Conservation (phyloP, 2,888 invertebrate species). For the Diarsia dahlii region DNA sequence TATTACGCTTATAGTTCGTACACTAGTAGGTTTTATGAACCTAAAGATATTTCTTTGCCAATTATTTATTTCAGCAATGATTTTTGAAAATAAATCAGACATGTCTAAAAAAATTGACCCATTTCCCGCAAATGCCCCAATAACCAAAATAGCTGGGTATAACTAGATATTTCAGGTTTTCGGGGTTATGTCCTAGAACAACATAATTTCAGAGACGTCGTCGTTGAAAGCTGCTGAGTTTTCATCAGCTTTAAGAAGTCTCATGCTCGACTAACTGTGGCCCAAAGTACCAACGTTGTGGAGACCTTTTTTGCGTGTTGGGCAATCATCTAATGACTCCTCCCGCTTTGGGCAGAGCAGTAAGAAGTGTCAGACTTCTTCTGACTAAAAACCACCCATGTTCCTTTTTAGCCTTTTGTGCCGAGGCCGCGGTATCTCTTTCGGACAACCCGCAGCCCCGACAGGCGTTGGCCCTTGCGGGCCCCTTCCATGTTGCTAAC, state of each 20-base stretch:
- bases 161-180: conserved; percentile 6
- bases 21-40: not conserved
- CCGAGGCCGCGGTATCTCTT: too few species aligned
- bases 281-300: too few species aligned
- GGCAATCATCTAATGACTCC: too few species aligned
- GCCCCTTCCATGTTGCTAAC: too few species aligned
- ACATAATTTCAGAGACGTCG: not conserved
- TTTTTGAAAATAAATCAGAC: not conserved
- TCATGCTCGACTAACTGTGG: too few species aligned
- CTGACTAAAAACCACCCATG: too few species aligned
- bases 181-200: conserved; percentile 4
- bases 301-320: too few species aligned
- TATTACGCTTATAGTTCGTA: not conserved
- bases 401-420: too few species aligned
- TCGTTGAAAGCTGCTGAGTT: not conserved
- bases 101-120: conserved; percentile 20
- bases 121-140: conserved; percentile 31
- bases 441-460: too few species aligned
- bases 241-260: not conserved
- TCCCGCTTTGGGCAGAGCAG: too few species aligned
- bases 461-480: too few species aligned
- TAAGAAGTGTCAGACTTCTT: too few species aligned
- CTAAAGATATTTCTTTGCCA: not conserved
- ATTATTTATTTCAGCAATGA: not conserved
- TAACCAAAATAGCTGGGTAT: conserved; percentile 26